A percentile compares a stretch with the other conserved stretches of the same genome.
Conservation (phyloP, 2,797 vertebrate species). For the Fistularia tabacaria region DNA sequence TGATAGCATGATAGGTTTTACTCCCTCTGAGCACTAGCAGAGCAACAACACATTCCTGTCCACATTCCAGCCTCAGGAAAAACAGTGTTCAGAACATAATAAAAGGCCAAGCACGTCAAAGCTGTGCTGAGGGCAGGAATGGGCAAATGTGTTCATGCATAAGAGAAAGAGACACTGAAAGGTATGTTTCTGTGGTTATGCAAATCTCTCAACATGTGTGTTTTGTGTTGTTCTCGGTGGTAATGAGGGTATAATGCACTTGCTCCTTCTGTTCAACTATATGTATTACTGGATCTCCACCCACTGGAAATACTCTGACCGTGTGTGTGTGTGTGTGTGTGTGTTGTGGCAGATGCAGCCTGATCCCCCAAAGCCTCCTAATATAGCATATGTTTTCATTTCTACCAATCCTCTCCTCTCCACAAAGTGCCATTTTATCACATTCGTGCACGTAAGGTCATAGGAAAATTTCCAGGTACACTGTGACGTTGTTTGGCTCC, state of each 20-base stretch:
- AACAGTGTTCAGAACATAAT: conserved; percentile 75
- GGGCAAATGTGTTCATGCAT: conserved; percentile 56
- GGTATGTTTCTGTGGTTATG: conserved; percentile 51
- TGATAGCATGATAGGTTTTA: conserved; percentile 55
- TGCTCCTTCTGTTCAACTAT: conserved; percentile 6
- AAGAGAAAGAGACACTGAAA: conserved; percentile 45
- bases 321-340: neutral
- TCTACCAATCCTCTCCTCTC: too few relatives aligned
- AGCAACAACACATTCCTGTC: conserved; percentile 80
- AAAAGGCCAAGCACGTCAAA: conserved; percentile 72
- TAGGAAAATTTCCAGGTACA: conserved; percentile 24
- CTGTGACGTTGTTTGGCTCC: conserved; percentile 40
- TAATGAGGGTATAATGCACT: conserved; percentile 35
- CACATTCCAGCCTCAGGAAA: conserved; percentile 75
- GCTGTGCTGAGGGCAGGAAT: conserved; percentile 53
- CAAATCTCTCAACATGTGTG: conserved; percentile 16
- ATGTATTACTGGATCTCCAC: conserved; percentile 13
- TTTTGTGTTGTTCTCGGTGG: conserved; percentile 44
- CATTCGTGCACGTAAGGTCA: conserved; percentile 2
- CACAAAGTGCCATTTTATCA: too few relatives aligned
- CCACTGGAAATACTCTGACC: conserved; percentile 20
- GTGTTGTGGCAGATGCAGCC: too few relatives aligned
- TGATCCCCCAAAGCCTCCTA: too few relatives aligned
- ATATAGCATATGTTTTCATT: too few relatives aligned
- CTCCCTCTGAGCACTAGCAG: conserved; percentile 62